Percentiles rank a stretch among this genome's conserved stretches.
These are phyloP conservation scores for Parnassius smintheus DNA, from an alignment of 2,888 invertebrate genomes.

Conservation along the genomic window DNA sequence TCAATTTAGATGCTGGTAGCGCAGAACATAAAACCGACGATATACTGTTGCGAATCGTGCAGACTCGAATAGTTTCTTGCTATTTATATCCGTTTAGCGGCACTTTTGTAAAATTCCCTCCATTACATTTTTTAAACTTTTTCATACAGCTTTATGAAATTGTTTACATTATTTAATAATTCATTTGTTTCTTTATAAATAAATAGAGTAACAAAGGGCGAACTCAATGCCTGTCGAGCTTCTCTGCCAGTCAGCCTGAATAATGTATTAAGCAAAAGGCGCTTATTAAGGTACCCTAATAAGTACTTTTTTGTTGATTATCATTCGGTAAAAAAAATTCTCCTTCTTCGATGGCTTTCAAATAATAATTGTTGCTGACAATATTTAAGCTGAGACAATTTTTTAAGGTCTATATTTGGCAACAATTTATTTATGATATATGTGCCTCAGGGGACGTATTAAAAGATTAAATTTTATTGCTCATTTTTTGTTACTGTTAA, in stretches of 20 bases:
- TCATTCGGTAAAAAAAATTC: too few species aligned
- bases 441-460: not conserved
- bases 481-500: not conserved
- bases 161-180: too few species aligned
- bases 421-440: conserved; percentile 9
- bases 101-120: not conserved
- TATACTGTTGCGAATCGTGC: not conserved
- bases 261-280: too few species aligned
- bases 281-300: too few species aligned
- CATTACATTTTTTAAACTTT: too few species aligned
- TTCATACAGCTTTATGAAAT: too few species aligned
- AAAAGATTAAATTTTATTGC: not conserved
- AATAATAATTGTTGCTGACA: not conserved
- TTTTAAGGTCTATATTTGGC: not conserved
- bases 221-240: too few species aligned
- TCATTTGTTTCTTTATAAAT: too few species aligned
- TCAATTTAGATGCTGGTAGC: not conserved
- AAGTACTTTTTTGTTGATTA: too few species aligned
- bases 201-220: too few species aligned
- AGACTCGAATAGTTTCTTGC: not conserved
- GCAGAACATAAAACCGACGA: not conserved
- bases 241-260: too few species aligned
- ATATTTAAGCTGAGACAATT: not conserved
- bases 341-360: too few species aligned
- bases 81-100: not conserved